Conservation (phyloP, 2,113 vertebrate species). For the Drymodes brunneopygia region DNA sequence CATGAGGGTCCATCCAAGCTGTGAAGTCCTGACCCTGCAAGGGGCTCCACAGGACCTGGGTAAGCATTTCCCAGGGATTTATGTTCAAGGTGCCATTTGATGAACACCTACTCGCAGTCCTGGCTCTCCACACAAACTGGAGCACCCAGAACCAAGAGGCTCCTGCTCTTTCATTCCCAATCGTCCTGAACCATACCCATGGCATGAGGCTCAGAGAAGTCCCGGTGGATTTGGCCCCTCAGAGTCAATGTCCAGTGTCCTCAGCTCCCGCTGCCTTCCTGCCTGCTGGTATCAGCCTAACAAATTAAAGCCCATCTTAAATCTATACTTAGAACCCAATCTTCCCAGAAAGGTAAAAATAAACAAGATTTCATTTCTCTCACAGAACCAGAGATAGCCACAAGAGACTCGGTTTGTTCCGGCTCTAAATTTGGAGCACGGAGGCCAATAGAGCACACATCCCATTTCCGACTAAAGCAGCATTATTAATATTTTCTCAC, state of each 20-base stretch:
- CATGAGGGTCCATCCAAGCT: neutral
- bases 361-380: constrained; percentile 23
- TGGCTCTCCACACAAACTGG: neutral
- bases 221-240: rapidly evolving
- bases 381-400: neutral
- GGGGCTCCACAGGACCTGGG: neutral
- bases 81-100: neutral
- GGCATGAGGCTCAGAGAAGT: neutral
- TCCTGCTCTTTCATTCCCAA: neutral
- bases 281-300: neutral
- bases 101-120: neutral
- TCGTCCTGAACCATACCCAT: neutral
- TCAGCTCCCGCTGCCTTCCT: neutral
- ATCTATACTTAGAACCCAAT: neutral
- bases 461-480: neutral
- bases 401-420: neutral
- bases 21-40: neutral
- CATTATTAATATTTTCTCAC: neutral
- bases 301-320: neutral
- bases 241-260: neutral
- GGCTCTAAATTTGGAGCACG: constrained; percentile 10
- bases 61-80: neutral
- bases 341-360: constrained; percentile 30
- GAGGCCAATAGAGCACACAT: neutral
- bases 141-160: neutral